Conservation (phyloP, 2,797 vertebrate genomes). For the Chaunax sp. region DNA sequence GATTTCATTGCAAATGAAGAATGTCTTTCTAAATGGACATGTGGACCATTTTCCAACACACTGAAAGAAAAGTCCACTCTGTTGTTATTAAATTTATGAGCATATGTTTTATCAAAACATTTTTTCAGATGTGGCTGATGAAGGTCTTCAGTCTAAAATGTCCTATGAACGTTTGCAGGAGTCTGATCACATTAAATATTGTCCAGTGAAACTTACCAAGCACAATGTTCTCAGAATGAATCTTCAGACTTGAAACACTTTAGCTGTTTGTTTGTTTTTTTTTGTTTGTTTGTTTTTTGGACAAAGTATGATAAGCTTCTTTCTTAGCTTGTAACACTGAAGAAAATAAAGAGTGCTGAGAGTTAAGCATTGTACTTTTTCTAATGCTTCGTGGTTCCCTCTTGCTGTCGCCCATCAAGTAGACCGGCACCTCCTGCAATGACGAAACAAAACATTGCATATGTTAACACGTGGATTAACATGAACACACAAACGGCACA, state of each 20-base stretch:
- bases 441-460: not conserved
- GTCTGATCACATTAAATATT: not conserved
- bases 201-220: not conserved
- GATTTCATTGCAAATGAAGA: not conserved
- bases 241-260: not conserved
- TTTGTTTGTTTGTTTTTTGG: not conserved
- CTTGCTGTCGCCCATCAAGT: constrained; percentile 76
- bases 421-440: constrained; percentile 82
- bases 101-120: not conserved
- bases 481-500: not conserved
- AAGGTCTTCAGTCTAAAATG: no score
- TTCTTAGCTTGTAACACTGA: not conserved
- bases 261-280: not conserved
- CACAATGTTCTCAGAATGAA: not conserved
- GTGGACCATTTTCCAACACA: not conserved
- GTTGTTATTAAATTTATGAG: not conserved
- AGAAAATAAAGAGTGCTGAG: not conserved
- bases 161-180: not conserved
- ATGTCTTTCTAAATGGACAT: not conserved
- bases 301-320: not conserved
- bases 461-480: constrained; percentile 1
- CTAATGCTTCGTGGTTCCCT: constrained; percentile 84
- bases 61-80: not conserved
- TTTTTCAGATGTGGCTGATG: no score
- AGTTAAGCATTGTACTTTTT: constrained; percentile 66